Evolutionary conservation across 2,888 invertebrate species (phyloP).

Genomic region (Ormyrus pomaceus): DNA sequence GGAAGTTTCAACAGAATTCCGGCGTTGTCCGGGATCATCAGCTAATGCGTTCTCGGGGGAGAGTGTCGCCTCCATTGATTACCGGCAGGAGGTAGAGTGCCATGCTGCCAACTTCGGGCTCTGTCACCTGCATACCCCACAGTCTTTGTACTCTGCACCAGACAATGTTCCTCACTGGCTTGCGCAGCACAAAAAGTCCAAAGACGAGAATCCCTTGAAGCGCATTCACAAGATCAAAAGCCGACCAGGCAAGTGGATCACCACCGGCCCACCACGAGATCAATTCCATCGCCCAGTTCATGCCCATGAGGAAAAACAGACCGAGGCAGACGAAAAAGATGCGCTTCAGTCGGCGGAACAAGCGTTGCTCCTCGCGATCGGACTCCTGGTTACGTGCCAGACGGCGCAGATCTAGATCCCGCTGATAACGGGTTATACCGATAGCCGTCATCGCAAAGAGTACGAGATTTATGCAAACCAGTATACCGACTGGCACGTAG

Average conservation of each 20-base stretch:
- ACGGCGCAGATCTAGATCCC: slow-evolving; percentile 77
- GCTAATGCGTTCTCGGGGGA: slow-evolving; percentile 60
- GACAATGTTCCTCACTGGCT: slow-evolving; percentile 67
- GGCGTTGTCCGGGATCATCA: neutral
- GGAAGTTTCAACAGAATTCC: too few species aligned
- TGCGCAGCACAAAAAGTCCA: slow-evolving; percentile 79
- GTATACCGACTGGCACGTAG: slow-evolving; percentile 80
- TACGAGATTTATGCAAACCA: slow-evolving; percentile 77
- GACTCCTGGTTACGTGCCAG: slow-evolving; percentile 69
- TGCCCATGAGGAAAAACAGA: slow-evolving; percentile 82
- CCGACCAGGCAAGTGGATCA: slow-evolving; percentile 78
- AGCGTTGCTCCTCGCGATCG: slow-evolving; percentile 67
- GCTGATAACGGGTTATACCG: slow-evolving; percentile 75
- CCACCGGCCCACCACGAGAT: slow-evolving; percentile 81
- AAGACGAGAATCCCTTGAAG: slow-evolving; percentile 84
- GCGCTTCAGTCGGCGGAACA: slow-evolving; percentile 71
- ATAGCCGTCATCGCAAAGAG: slow-evolving; percentile 79
- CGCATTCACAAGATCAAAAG: slow-evolving; percentile 83
- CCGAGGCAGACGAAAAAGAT: slow-evolving; percentile 78
- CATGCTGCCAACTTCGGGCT: slow-evolving; percentile 65
- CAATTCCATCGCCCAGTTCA: slow-evolving; percentile 85
- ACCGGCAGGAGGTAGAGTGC: slow-evolving; percentile 66
- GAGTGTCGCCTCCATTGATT: slow-evolving; percentile 62
- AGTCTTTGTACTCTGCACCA: slow-evolving; percentile 68
- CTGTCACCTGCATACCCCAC: slow-evolving; percentile 61